phyloP scores from a whole-genome alignment of 2,888 invertebrate species.

The Abrostola triplasia region DNA sequence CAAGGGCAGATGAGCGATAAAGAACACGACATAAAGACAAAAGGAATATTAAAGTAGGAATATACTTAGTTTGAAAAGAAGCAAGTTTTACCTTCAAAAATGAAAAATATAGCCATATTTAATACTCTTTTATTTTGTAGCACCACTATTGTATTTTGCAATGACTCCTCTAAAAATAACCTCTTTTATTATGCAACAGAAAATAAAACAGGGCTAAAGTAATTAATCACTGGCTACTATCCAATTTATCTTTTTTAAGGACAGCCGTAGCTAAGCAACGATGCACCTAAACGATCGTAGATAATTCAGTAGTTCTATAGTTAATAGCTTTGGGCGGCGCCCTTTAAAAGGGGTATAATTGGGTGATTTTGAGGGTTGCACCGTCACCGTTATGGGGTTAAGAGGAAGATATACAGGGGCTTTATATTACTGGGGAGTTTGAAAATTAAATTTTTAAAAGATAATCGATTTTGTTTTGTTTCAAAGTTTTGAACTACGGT shows the following conservation, averaged over 20 bases:
- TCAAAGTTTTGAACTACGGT: not conserved
- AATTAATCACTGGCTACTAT: slow-evolving; percentile 52
- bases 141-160: too few relatives aligned
- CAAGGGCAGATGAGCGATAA: too few relatives aligned
- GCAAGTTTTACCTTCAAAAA: too few relatives aligned
- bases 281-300: slow-evolving; percentile 76
- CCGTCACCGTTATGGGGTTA: slow-evolving; percentile 75
- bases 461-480: slow-evolving; percentile 20
- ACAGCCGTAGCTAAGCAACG: slow-evolving; percentile 76
- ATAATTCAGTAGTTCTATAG: slow-evolving; percentile 82
- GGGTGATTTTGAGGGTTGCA: slow-evolving; percentile 82
- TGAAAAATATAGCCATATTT: too few relatives aligned
- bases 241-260: slow-evolving; percentile 48
- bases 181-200: not conserved
- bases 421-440: slow-evolving; percentile 14
- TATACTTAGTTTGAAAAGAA: too few relatives aligned
- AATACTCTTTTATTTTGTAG: too few relatives aligned
- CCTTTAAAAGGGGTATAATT: slow-evolving; percentile 83
- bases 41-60: too few relatives aligned
- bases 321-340: slow-evolving; percentile 80
- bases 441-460: slow-evolving; percentile 19
- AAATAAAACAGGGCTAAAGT: slow-evolving; percentile 36
- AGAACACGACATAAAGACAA: too few relatives aligned
- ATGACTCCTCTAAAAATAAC: too few relatives aligned
- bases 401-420: slow-evolving; percentile 60